Evolutionary conservation across 2,797 vertebrate species (phyloP), one percentile per base, ranked within the genome.

Genomic region (Manis pentadactyla): DNA sequence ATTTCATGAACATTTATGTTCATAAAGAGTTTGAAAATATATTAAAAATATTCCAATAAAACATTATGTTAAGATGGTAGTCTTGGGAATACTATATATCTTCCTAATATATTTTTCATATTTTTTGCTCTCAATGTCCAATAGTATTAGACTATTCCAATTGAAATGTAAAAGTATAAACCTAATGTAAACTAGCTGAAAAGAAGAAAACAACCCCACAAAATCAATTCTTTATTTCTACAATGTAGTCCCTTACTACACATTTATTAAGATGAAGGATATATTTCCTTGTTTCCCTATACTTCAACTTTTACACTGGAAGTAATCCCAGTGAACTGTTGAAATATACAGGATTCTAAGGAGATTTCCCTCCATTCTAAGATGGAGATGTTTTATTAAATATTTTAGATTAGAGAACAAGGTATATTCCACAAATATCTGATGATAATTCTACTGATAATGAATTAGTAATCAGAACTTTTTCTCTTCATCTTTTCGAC

Each of bases 181-280:
- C 57, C 75, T 82, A 95, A 87, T n/a, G 18, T 64, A 25, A 87
- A 87, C 31, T 66, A 31, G 31, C 37, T 86, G 34, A 53, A 63
- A 49, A 61, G 19, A 59, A 75, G 1, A 61, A 31, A 55, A 29
- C 66, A 85, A 94, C 42, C 1, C 8, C 53, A 3, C 25, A 17
- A 86, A 95, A 85, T 21, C 4, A 73, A 37, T 64, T 63, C 25
- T 83, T 90, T 53, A 91, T 81, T 95, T 95, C 37, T 53, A 73
- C 77, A 83, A 46, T 57, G 37, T 73, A 74, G 57, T 81, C 10
- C 11, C 18, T 87, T 82, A 87, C 7, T 23, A 53, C 8, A 82
- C 25, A 69, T 34, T 68, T 81, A 79, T 53, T 66, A 81, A 51
- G n/a, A 57, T 59, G 39, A 69, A 8, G 31, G 39, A n/a, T 34